A percentile compares a stretch with the other conserved stretches of the same genome.
Conservation (phyloP, 2,888 invertebrate species). For the Drosophila subquinaria region DNA sequence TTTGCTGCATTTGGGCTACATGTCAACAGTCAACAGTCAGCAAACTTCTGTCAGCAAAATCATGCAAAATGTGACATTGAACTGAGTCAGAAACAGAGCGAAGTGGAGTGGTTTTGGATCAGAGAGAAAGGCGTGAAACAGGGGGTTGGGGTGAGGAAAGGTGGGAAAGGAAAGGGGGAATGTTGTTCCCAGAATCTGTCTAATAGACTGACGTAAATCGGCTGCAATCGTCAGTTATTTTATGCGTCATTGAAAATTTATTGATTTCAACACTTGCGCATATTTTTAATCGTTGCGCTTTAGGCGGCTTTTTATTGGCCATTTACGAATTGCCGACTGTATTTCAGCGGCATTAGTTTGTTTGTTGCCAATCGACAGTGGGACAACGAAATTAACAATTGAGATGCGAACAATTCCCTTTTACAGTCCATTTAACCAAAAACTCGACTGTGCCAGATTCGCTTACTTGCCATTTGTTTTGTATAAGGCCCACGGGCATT, state of each 20-base stretch:
- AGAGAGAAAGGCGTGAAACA: background rate
- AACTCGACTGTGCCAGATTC: no score
- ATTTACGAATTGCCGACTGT: constrained; percentile 19
- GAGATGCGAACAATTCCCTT: no score
- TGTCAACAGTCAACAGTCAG: constrained; percentile 68
- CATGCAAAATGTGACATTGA: constrained; percentile 68
- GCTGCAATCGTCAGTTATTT: constrained; percentile 2
- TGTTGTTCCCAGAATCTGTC: constrained; percentile 16
- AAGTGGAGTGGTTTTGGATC: constrained; percentile 33
- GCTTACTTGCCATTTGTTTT: no score
- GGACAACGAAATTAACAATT: background rate
- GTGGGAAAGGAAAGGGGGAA: background rate
- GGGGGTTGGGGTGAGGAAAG: background rate
- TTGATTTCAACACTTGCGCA: constrained; percentile 63
- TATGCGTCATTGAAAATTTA: constrained; percentile 58
- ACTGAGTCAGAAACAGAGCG: constrained; percentile 14
- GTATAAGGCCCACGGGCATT: no score
- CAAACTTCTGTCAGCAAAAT: constrained; percentile 77
- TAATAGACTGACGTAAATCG: background rate
- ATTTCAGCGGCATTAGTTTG: background rate
- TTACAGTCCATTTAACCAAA: no score
- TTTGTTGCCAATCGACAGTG: constrained; percentile 8
- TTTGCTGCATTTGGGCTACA: constrained; percentile 23
- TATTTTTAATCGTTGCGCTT: constrained; percentile 45
- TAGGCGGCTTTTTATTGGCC: constrained; percentile 23